These are phyloP conservation scores for Hypena proboscidalis DNA, from an alignment of 2,888 invertebrate genomes.

Conservation along the genomic window DNA sequence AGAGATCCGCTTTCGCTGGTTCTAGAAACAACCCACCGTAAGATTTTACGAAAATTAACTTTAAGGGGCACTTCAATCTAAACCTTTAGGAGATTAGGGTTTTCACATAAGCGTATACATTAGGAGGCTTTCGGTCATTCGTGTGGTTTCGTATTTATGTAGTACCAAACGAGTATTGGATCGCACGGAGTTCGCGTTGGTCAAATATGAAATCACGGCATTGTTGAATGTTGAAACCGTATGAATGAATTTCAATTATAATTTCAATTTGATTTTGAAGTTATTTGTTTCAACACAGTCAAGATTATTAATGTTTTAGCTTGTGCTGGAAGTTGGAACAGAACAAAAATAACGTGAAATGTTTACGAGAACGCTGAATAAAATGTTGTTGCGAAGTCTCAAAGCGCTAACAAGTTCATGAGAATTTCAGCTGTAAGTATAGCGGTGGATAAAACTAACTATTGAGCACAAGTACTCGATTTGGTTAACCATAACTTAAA, in stretches of 20 bases:
- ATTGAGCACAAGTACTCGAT: too few species aligned
- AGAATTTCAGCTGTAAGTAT: too few species aligned
- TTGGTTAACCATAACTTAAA: too few species aligned
- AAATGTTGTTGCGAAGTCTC: too few species aligned
- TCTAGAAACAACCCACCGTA: conserved; percentile 62
- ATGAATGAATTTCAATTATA: conserved; percentile 35
- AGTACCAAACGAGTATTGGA: conserved; percentile 16
- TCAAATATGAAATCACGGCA: conserved; percentile 24
- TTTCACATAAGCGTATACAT: conserved; percentile 62
- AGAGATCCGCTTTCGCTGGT: conserved; percentile 45
- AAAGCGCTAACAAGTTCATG: too few species aligned
- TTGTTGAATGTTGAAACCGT: conserved; percentile 26
- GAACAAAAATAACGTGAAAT: too few species aligned
- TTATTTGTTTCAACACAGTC: conserved; percentile 3
- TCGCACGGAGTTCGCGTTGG: conserved; percentile 18
- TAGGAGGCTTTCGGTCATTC: conserved; percentile 55
- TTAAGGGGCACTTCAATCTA: conserved; percentile 75
- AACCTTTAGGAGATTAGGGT: conserved; percentile 75
- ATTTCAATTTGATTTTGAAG: conserved; percentile 25
- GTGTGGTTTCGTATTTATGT: conserved; percentile 54
- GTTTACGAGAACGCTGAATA: too few species aligned
- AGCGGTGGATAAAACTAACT: too few species aligned
- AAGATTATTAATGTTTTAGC: too few species aligned
- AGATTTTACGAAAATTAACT: conserved; percentile 83
- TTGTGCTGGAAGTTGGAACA: too few species aligned